phyloP scores from a whole-genome alignment of 2,888 invertebrate species.

The Cotesia congregata region DNA sequence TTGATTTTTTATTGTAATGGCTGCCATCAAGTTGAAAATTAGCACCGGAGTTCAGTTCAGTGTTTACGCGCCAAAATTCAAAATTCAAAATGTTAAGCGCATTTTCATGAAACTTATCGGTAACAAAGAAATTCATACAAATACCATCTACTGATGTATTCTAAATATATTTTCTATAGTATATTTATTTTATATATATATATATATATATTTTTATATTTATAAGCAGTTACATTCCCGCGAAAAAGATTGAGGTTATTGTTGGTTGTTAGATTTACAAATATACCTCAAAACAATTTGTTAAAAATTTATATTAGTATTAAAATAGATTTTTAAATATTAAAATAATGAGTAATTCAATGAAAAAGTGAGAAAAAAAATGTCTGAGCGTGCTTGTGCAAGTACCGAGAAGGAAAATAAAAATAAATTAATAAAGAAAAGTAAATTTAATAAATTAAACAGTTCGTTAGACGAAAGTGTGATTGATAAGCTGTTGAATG shows the following conservation, averaged over 20 bases:
- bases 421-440: background rate
- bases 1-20: too few relatives aligned
- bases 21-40: too few relatives aligned
- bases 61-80: background rate
- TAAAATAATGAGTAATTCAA: background rate
- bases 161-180: background rate
- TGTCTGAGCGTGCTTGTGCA: too few relatives aligned
- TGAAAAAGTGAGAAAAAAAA: background rate
- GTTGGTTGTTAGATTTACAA: background rate
- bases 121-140: background rate
- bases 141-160: background rate
- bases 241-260: background rate
- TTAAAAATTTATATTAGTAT: background rate
- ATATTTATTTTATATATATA: background rate
- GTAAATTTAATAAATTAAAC: background rate
- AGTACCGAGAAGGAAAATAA: background rate
- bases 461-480: background rate
- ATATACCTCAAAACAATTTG: background rate
- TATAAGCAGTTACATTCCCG: background rate
- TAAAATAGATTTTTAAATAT: background rate
- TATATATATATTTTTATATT: background rate
- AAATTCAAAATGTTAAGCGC: background rate
- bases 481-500: background rate
- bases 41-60: too few relatives aligned
- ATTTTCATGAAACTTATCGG: background rate